Conservation (phyloP, 1,140 invertebrate species). For the Drosophila pallidifrons region DNA sequence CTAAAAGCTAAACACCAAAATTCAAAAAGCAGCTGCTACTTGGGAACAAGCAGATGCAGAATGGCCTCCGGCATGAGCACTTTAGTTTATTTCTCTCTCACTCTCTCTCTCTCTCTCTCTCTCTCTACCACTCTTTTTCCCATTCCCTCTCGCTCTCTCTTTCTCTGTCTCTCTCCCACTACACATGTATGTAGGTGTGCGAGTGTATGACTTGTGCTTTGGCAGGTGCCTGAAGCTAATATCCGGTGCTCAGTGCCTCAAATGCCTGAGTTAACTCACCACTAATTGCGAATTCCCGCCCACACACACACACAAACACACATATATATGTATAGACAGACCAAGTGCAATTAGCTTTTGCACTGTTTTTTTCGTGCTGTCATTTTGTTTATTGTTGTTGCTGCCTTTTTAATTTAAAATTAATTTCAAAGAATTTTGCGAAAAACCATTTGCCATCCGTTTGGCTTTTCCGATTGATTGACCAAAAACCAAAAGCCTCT, state of each 20-base stretch:
- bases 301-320: slow-evolving; percentile 1
- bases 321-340: slow-evolving; percentile 2
- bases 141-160: background rate
- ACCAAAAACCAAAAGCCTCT: slow-evolving; percentile 48
- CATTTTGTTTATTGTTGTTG: background rate
- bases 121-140: background rate
- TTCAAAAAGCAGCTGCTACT: slow-evolving; percentile 80
- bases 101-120: background rate
- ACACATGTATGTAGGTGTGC: slow-evolving; percentile 1
- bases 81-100: slow-evolving; percentile 59
- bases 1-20: slow-evolving; percentile 83
- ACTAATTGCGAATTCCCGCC: slow-evolving; percentile 65
- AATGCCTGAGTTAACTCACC: slow-evolving; percentile 66
- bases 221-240: slow-evolving; percentile 52
- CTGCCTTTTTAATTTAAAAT: slow-evolving; percentile 13
- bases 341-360: slow-evolving; percentile 25
- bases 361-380: slow-evolving; percentile 11
- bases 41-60: slow-evolving; percentile 31
- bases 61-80: slow-evolving; percentile 40
- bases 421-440: slow-evolving; percentile 38
- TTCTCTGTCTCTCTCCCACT: background rate
- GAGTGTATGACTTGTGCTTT: slow-evolving; percentile 26
- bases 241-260: slow-evolving; percentile 46
- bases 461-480: slow-evolving; percentile 63
- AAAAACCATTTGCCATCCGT: slow-evolving; percentile 35